phyloP scores from a whole-genome alignment of 2,113 vertebrate species.

The Cyphomyrus discorhynchus region DNA sequence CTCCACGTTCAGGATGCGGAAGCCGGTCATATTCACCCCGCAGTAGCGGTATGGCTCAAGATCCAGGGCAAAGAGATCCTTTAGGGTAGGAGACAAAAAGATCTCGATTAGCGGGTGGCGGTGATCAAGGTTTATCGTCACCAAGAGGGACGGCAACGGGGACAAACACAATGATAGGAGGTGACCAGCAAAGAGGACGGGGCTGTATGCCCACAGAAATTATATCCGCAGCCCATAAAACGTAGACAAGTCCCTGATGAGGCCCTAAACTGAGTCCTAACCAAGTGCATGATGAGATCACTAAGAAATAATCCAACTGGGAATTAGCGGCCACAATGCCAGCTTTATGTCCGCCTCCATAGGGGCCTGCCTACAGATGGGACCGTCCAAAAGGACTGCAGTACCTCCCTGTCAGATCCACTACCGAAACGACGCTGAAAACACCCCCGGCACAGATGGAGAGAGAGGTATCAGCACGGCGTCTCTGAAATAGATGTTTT shows the following conservation, averaged over 20 bases:
- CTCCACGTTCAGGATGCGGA: constrained; percentile 94
- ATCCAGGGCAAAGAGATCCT: constrained; percentile 97
- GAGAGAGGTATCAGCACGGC: not conserved
- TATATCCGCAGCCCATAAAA: constrained; percentile 29
- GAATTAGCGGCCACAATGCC: constrained; percentile 4
- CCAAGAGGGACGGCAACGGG: not conserved
- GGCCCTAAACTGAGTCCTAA: not conserved
- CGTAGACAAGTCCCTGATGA: constrained; percentile 19
- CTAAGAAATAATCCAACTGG: not conserved
- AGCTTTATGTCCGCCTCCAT: not conserved
- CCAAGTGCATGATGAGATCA: not conserved
- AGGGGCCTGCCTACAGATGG: not conserved
- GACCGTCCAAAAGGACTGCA: constrained; percentile 18
- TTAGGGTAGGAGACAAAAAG: constrained; percentile 35
- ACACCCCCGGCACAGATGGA: not conserved
- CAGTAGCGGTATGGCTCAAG: constrained; percentile 96
- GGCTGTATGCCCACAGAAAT: constrained; percentile 8
- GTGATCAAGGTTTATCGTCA: constrained; percentile 11
- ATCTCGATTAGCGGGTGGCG: not conserved
- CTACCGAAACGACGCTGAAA: not conserved
- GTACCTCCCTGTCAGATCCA: not conserved
- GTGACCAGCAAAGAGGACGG: constrained; percentile 32
- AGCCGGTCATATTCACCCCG: constrained; percentile 95
- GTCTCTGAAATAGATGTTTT: not conserved
- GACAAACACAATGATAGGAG: constrained; percentile 32